These are phyloP conservation scores for Drosophila bocki DNA, from an alignment of 1,140 invertebrate species.

Conservation along the genomic window DNA sequence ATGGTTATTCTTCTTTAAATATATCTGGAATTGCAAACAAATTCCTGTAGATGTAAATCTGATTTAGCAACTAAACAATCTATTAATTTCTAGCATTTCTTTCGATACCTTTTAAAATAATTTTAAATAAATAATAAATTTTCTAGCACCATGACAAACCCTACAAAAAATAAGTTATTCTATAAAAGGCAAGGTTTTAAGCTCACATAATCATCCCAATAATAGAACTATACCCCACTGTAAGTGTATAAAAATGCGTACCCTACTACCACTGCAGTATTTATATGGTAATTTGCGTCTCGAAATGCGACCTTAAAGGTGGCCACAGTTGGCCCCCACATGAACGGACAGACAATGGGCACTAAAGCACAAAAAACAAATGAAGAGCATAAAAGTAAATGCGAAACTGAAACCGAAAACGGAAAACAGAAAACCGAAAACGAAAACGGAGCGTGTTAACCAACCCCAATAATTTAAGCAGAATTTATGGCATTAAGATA, in stretches of 20 bases:
- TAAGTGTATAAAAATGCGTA: slow-evolving; percentile 6
- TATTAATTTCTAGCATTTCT: neutral
- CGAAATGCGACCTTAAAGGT: slow-evolving; percentile 44
- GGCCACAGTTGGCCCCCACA: slow-evolving; percentile 27
- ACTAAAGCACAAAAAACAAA: slow-evolving; percentile 60
- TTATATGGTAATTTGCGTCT: slow-evolving; percentile 53
- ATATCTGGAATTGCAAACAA: neutral
- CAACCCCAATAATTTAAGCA: slow-evolving; percentile 84
- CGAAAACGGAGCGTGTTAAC: slow-evolving; percentile 65
- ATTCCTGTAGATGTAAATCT: neutral
- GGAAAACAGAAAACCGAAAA: slow-evolving; percentile 18
- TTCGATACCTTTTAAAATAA: neutral
- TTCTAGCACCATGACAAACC: too few species aligned
- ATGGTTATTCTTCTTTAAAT: neutral
- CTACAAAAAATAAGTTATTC: neutral
- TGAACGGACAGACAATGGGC: slow-evolving; percentile 52
- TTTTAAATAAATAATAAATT: neutral
- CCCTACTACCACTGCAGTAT: slow-evolving; percentile 21
- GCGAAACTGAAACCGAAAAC: slow-evolving; percentile 51
- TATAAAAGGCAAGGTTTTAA: neutral
- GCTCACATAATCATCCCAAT: neutral
- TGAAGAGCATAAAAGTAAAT: slow-evolving; percentile 72
- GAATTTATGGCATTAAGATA: slow-evolving; percentile 83
- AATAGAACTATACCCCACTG: neutral
- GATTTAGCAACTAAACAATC: neutral